Conservation (phyloP, 2,888 invertebrate species). For the Cynaeus angustus region DNA sequence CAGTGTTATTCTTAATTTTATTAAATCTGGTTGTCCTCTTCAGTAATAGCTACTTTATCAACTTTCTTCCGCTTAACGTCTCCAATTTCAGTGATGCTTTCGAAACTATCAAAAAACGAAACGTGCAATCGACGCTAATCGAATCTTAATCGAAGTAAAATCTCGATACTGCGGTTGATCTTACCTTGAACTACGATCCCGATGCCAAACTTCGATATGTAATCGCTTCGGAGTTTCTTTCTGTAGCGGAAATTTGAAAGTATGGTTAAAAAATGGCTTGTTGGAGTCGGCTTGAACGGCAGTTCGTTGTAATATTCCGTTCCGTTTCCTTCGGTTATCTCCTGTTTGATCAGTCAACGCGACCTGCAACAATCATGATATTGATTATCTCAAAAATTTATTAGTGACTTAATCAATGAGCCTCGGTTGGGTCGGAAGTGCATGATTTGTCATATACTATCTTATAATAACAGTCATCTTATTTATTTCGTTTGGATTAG, state of each 20-base stretch:
- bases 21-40: constrained; percentile 7
- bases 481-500: constrained; percentile 37
- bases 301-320: constrained; percentile 83
- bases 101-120: constrained; percentile 9
- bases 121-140: constrained; percentile 2
- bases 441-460: not conserved
- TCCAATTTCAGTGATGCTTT: constrained; percentile 8
- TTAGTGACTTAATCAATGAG: too few relatives aligned
- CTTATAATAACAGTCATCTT: constrained; percentile 11
- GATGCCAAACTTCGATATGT: constrained; percentile 87
- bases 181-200: constrained; percentile 88
- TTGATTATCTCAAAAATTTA: constrained; percentile 13
- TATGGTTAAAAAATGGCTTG: constrained; percentile 87
- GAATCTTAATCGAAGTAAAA: too few relatives aligned
- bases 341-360: constrained; percentile 72
- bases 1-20: not conserved
- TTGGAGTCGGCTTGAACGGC: constrained; percentile 86
- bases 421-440: not conserved
- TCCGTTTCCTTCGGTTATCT: constrained; percentile 62
- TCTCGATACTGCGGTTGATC: constrained; percentile 55
- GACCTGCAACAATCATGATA: constrained; percentile 70
- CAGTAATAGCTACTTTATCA: not conserved
- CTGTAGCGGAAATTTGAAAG: constrained; percentile 80
- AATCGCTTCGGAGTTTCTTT: constrained; percentile 76
- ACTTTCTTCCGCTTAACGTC: not conserved